Evolutionary conservation across 2,888 invertebrate species (phyloP), one percentile per base, ranked within the genome.

Genomic region (Digitonthophagus gazella): DNA sequence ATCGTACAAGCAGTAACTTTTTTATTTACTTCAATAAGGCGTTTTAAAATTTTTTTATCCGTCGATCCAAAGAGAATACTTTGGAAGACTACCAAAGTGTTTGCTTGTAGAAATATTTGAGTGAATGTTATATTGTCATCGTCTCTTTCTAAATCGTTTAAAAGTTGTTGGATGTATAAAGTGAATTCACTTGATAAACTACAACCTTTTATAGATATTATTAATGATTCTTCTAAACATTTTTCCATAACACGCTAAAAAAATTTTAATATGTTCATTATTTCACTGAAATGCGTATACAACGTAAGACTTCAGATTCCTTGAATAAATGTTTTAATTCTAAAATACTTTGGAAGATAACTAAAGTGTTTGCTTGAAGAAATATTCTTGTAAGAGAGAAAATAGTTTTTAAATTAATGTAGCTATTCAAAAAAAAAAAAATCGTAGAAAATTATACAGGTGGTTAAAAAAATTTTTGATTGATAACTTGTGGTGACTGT

Each of bases 1-100:
- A 98, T 83, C 61, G 91, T 90, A 69, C 96, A 89, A 28, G 91
- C 92, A 73, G 14, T 71, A 61, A 91, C 91, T 86, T 92, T 95
- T 78, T 88, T 89, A 80, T 95, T 91, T 2, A 91, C 80, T 75
- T 96, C 96, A 75, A 90, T 84, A 20, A 95, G 80, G 66, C 87
- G 84, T 80, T 90, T 91, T 66, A 93, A 87, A 58, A 90, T 80
- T 81, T 92, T 95, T 78, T 90, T 92, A 80, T 96, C 95, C 75
- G 87, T 85, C 75, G 87, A 86, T 63, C 94, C 91, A 83, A 94
- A 96, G 66, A 93, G 83, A 78, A 90, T 88, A 71, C 88, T 86
- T 70, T 88, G 86, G 16, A 93, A 83, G 1, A 91, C 90, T 80
- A 89, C 87, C 8, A 93, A 84, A 2, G 88, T 85, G 81, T 92